Evolutionary conservation across 1,140 invertebrate genomes (phyloP).

Genomic region (Armadillidium nasatum): DNA sequence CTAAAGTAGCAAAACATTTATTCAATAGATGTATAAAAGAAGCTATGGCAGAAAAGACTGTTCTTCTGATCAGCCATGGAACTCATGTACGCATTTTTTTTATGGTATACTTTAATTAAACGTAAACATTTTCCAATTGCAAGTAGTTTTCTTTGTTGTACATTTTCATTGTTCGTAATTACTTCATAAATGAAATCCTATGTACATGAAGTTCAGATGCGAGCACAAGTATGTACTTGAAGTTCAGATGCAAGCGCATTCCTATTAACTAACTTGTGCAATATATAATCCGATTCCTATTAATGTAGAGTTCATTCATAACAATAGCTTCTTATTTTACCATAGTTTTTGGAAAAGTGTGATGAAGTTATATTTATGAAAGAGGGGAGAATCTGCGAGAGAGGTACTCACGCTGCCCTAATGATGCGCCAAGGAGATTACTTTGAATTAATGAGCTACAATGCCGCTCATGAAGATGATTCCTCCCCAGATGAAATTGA

Average conservation of each 20-base stretch:
- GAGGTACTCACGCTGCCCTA: constrained; percentile 52
- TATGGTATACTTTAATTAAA: constrained; percentile 10
- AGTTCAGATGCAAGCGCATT: no score
- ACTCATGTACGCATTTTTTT: constrained; percentile 32
- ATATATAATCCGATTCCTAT: no score
- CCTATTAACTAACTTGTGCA: no score
- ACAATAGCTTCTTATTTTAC: neutral
- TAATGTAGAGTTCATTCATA: no score
- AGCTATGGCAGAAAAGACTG: constrained; percentile 55
- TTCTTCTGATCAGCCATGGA: constrained; percentile 57
- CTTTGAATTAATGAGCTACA: constrained; percentile 37
- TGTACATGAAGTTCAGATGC: no score
- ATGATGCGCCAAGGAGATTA: constrained; percentile 51
- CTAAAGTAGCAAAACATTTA: constrained; percentile 53
- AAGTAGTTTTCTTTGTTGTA: no score
- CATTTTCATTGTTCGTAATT: no score
- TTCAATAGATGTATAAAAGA: constrained; percentile 51
- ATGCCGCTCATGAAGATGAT: neutral
- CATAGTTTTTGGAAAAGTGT: constrained; percentile 50
- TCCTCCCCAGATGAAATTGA: neutral
- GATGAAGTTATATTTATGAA: constrained; percentile 55
- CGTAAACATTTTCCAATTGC: no score
- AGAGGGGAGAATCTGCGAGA: constrained; percentile 52
- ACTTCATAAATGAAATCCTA: no score
- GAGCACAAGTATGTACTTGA: neutral